Evolutionary conservation across 1,140 invertebrate genomes (phyloP), one percentile per base, ranked within the genome.

Genomic region (Drosophila yakuba): DNA sequence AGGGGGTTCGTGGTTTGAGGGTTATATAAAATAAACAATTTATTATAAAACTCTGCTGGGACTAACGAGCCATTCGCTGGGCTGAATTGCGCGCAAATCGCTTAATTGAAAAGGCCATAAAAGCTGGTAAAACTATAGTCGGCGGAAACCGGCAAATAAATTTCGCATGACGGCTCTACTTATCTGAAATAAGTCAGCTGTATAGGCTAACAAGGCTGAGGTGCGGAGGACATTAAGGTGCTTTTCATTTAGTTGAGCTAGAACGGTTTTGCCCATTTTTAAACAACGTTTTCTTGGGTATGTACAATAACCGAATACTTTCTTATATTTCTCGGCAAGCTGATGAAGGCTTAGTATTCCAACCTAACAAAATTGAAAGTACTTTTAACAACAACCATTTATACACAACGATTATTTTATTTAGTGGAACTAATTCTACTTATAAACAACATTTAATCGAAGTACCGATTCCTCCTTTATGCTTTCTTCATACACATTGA

Each of bases 1-100:
- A 35, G 44, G 20, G 17, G 39, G 6, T 35, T 44, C 20, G 32
- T 17, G 32, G 14, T 3, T 14, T 59, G 41, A 11, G 45, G 32
- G 44, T 71, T 71, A 58, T 58, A 51, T 50, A 71, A 71, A 71
- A 20, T 32, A 71, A 71, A 71, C 36, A 50, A 71, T 48, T 71
- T 41, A 71, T 67, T 69, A 32, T 68, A 41, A 47, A 55, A 35
- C 17, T 15, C 62, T 67, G 50, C 47, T 23, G 44, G 45, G 10
- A 50, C 64, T 71, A 71, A 71, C 67, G 67, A 71, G 28, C 25
- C 64, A 69, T 50, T 69, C 35, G 28, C 66, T 48, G 12, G 51
- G 64, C 64, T 10, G 58, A 71, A 71, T 71, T 69, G 44, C 67
- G 36, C 12, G 36, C 51, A 71, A 71, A 58, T 69, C 44, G 44